Evolutionary conservation across 1,140 invertebrate genomes (phyloP), one percentile per base, ranked within the genome.

Genomic region (Drosophila tani): DNA sequence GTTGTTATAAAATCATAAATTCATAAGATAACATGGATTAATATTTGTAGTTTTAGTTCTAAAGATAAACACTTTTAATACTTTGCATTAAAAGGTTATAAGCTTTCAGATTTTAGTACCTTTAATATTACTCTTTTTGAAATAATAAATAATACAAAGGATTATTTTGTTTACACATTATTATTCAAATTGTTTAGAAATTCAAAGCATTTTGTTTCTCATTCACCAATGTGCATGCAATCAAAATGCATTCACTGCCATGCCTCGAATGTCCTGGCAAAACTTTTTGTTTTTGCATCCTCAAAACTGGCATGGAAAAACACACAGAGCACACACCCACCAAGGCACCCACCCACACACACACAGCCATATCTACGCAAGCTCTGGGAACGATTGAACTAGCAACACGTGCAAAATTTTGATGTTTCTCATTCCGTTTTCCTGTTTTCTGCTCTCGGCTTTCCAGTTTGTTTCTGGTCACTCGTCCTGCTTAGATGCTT

Each of bases 231-330:
- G 83, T 84, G 19, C 29, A 15, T 75, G 83, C 77, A 87, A 87
- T 86, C 84, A 83, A 88, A 88, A 81, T 87, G 81, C 83, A 81
- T 83, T 88, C 84, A 78, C 63, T 65, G 46, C 21, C 40, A 7
- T 35, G 67, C 29, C 58, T 46, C 15, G 46, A 65, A 65, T 69
- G 27, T 62, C 55, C 67, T 77, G 63, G 46, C 55, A 15, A 65
- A 79, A 79, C 40, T 55, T 69, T 80, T 87, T 90, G 71, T 78
- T 67, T 74, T 88, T 78, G 40, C 60, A 45, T 46, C 46, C 53
- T 71, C 76, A 68, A 47, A 86, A 71, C 79, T 69, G 66, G 70
- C 45, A 80, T 55, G 45, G 46, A 41, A 68, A 64, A 66, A 32
- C 68, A 64, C 80, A 65, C 27, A 45, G 56, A 38, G 14, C 32